phyloP scores from a whole-genome alignment of 1,140 invertebrate species.

The Euglossa dilemma region DNA sequence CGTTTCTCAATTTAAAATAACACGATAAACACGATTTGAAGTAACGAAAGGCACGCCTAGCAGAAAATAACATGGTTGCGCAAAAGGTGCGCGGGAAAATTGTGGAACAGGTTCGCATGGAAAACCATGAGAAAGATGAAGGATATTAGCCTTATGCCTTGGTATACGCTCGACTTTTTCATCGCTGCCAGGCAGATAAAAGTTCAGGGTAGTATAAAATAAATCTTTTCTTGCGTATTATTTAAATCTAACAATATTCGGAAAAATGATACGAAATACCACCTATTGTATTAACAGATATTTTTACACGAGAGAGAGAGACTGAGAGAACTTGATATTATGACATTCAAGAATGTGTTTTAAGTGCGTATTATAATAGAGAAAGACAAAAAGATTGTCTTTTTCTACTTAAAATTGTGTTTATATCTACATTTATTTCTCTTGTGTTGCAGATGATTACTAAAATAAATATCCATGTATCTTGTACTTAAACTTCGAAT shows the following conservation, averaged over 20 bases:
- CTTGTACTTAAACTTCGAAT: no score
- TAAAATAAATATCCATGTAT: no score
- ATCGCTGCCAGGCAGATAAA: not conserved
- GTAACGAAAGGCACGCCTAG: not conserved
- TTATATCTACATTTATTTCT: no score
- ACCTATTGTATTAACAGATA: not conserved
- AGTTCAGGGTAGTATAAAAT: constrained; percentile 3
- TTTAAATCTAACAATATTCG: not conserved
- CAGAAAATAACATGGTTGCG: constrained; percentile 4
- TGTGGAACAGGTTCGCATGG: not conserved
- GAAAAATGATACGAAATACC: not conserved
- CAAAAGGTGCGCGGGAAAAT: constrained; percentile 9
- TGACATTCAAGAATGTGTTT: not conserved
- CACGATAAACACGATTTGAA: not conserved
- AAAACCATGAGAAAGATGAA: constrained; percentile 20
- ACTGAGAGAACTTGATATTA: not conserved
- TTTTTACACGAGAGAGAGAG: not conserved
- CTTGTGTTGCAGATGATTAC: no score
- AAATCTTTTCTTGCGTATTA: not conserved
- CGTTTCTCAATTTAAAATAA: not conserved
- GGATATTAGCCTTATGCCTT: not conserved
- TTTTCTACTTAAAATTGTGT: no score
- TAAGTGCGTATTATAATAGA: not conserved
- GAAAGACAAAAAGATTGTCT: not conserved
- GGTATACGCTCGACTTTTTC: not conserved